Conservation (phyloP, 35 echinoderm and acorn worm genomes). For the Strongylocentrotus purpuratus region DNA sequence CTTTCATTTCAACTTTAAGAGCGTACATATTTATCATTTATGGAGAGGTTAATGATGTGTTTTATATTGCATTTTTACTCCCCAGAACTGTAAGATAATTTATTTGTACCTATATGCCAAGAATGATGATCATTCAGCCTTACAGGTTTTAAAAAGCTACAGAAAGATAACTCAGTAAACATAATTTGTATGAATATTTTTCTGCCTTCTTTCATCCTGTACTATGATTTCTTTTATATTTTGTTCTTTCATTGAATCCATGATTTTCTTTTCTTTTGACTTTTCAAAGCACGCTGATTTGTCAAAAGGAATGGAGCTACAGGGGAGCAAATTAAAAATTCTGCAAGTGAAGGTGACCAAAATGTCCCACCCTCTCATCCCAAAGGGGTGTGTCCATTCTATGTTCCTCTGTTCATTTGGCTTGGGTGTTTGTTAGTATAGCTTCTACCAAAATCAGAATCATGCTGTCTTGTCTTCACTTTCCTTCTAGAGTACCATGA, state of each 20-base stretch:
- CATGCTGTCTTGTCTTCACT: not conserved
- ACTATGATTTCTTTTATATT: conserved; percentile 4
- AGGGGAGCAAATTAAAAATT: conserved; percentile 84
- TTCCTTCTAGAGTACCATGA: not conserved
- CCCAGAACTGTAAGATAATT: not conserved
- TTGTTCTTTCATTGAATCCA: conserved; percentile 8
- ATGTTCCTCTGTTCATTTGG: not conserved
- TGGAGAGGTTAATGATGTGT: not conserved
- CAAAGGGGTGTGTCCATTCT: not conserved
- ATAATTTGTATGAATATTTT: not conserved
- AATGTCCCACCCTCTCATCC: not conserved
- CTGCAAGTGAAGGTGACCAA: conserved; percentile 96
- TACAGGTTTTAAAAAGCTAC: not conserved
- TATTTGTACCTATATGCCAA: not conserved
- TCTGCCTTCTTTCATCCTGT: not conserved
- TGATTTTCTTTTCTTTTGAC: not conserved
- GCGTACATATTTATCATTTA: no score
- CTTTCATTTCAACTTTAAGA: not conserved
- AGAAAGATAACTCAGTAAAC: not conserved
- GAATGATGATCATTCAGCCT: not conserved
- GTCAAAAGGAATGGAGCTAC: conserved; percentile 84
- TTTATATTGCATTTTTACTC: not conserved
- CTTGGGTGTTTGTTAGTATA: not conserved
- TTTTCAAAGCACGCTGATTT: conserved; percentile 74
- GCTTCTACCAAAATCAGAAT: not conserved